Base-by-base conservation (phyloP, 2,113 vertebrate genomes). In the Triplophysa tibetana region DNA sequence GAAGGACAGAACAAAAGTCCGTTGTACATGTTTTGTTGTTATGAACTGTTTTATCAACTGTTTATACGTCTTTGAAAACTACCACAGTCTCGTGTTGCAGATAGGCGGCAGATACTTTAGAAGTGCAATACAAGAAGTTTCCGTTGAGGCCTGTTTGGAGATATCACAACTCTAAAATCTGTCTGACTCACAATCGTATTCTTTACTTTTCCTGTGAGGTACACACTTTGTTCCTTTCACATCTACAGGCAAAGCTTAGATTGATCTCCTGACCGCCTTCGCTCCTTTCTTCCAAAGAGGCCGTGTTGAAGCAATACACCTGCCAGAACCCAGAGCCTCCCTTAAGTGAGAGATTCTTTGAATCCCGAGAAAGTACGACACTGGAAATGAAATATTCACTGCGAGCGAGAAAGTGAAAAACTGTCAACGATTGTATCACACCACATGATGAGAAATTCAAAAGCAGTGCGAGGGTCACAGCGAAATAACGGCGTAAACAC, bases 221-320 rank as follows among this genome's bases (percentile, higher is more conserved):
- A 50, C 56, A 63, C 41, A 60, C 70, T 43, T 74, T 75, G 60
- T 75, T 75, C 73, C 43, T 50, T 29, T 63, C 58, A 75, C 73
- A 75, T 63, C 58, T 75, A 75, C 73, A 75, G 73, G 43, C 19
- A 23, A 75, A 38, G 73, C 73, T 75, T 63, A 75, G 21, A 50
- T 12, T 63, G 60, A 75, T 75, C 73, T 63, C 73, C 58, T 75
- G 73, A 75, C 45, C 73, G 73, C 56, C 56, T 75, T 75, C 73
- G 19, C 60, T 75, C 23, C 17, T 76, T 24, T 64, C 23, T 76
- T 76, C 24, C 17, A 64, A 38, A 43, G 21, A 75, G 60, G 11
- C n/a, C 0, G 23, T 62, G 56, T 62, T 75, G 21, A 76, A 76
- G 43, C 72, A 74, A 74, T 24, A 62, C 72, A 62, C 56, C 72